Percentiles rank a stretch among this genome's conserved stretches.
Conservation (phyloP, 2,888 invertebrate species). For the Hofmannophila pseudospretella region DNA sequence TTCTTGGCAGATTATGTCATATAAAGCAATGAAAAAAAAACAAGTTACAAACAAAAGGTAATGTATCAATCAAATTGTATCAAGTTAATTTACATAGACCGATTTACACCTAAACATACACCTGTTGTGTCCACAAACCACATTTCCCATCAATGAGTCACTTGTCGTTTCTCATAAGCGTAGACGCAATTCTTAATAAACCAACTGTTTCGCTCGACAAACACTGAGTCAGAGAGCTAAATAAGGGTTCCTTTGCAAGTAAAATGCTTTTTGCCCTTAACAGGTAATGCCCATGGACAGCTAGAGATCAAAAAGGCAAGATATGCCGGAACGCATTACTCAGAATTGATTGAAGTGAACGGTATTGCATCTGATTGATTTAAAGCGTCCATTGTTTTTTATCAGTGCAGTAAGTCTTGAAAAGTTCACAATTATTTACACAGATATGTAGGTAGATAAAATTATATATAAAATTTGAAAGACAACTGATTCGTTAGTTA, state of each 20-base stretch:
- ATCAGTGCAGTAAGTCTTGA: background rate
- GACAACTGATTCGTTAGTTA: too few relatives aligned
- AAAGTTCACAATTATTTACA: background rate
- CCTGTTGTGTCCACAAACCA: constrained; percentile 51
- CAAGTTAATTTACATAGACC: constrained; percentile 46
- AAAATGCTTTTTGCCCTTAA: constrained; percentile 57
- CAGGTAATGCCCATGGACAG: constrained; percentile 49
- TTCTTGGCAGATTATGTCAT: too few relatives aligned
- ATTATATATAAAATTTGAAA: too few relatives aligned
- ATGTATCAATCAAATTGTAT: constrained; percentile 52
- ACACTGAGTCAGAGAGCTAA: constrained; percentile 58
- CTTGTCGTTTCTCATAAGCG: constrained; percentile 29
- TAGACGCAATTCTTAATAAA: constrained; percentile 37
- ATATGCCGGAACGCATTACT: constrained; percentile 56
- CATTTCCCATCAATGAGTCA: constrained; percentile 60
- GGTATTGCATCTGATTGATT: constrained; percentile 30
- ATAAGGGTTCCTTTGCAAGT: constrained; percentile 63
- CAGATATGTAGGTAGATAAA: too few relatives aligned
- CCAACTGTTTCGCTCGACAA: constrained; percentile 42
- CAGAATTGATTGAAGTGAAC: constrained; percentile 25
- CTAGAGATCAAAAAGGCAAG: constrained; percentile 48
- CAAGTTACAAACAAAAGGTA: too few relatives aligned
- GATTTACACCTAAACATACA: constrained; percentile 41
- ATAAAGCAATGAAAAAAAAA: too few relatives aligned
- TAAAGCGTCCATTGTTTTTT: constrained; percentile 13